Conservation (phyloP, 2,888 invertebrate genomes). For the Epistrophe eligans region DNA sequence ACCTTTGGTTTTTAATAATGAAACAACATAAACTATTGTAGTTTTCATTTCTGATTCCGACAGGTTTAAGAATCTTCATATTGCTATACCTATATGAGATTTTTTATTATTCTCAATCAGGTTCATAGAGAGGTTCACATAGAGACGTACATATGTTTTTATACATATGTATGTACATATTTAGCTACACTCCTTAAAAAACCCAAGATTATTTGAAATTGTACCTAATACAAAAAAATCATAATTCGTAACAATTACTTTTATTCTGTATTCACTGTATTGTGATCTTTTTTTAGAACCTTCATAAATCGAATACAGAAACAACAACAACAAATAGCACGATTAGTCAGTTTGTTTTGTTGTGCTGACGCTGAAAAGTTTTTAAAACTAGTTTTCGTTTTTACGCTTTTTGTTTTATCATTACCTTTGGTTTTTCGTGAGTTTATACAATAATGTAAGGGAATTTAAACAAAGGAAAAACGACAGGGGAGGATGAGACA, state of each 20-base stretch:
- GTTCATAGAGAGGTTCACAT: too few relatives aligned
- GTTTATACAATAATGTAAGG: neutral
- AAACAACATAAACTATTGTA: too few relatives aligned
- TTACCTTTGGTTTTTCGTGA: conserved; percentile 52
- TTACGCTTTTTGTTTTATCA: conserved; percentile 40
- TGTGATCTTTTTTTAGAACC: conserved; percentile 2
- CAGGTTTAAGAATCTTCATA: too few relatives aligned
- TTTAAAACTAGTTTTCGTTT: conserved; percentile 61
- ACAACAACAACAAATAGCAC: conserved; percentile 31
- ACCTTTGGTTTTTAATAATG: too few relatives aligned
- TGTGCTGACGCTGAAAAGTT: conserved; percentile 34
- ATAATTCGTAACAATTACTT: neutral
- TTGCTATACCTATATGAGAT: neutral
- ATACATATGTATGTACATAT: too few relatives aligned
- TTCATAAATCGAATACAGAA: conserved; percentile 17
- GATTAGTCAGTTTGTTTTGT: conserved; percentile 54
- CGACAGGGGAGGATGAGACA: conserved; percentile 26
- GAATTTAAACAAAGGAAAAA: conserved; percentile 29
- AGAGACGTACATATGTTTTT: too few relatives aligned
- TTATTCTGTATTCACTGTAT: neutral
- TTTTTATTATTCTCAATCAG: neutral
- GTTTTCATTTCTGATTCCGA: too few relatives aligned
- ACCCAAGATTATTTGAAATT: too few relatives aligned
- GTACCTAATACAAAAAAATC: too few relatives aligned
- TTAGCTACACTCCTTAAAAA: too few relatives aligned